Evolutionary conservation across 2,888 invertebrate species (phyloP), one percentile per base, ranked within the genome.

Genomic region (Dermolepida albohirtum): DNA sequence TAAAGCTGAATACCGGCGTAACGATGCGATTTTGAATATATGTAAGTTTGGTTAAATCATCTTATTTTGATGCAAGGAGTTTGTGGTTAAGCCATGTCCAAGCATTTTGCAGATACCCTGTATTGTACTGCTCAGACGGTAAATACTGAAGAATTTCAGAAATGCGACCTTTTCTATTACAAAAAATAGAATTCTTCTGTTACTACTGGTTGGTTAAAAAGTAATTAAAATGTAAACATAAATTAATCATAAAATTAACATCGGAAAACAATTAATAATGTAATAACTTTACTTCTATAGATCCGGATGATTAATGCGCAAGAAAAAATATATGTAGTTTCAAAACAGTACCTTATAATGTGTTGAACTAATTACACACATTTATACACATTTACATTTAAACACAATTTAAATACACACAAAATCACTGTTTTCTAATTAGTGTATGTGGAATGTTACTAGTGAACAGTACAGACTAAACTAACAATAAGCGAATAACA

Each of bases 361-460:
- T 47, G 16, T 39, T 11, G 79, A 78, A 78, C 73, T 71, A 54
- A 68, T 39, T 75, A 34, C 34, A 34, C 34, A 34, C 34, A 34
- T 34, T 8, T 10, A 34, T 6, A 34, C 34, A 34, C 34, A 34
- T 34, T 34, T 34, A 7, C 34, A 34, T 34, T 34, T 34, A 34
- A 78, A 75, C 77, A 77, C 76, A n/a, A n/a, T n/a, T n/a, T n/a
- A n/a, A n/a, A n/a, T n/a, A 77, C 72, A 74, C 78, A 78, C 76
- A 79, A 40, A 41, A 2, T 41, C 10, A 5, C 40, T 17, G n/a
- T 7, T 43, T 43, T 8, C 11, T 22, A 40, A 17, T 40, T 57
- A 57, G 22, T n/a, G n/a, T 27, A 59, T 44, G 12, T 11, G 50
- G 34, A 49, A 39, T 54, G 39, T 52, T 27, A 27, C 39, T 47